phyloP scores from a whole-genome alignment of 2,888 invertebrate genomes.

The Melanophora roralis region DNA sequence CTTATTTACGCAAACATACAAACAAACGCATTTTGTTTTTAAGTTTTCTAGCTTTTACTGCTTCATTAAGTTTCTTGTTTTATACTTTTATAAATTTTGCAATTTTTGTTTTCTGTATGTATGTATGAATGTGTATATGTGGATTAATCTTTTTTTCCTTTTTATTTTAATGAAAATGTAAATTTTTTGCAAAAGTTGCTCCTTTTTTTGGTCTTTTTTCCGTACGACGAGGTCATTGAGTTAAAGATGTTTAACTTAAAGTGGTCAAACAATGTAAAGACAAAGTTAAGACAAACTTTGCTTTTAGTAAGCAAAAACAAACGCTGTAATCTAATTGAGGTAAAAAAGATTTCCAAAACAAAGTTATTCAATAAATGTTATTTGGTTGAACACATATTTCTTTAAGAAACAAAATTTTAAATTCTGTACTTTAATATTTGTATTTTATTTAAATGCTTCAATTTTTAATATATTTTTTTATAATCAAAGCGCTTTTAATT shows the following conservation, averaged over 20 bases:
- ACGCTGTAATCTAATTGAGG: neutral
- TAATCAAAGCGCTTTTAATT: too few species aligned
- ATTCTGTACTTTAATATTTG: too few species aligned
- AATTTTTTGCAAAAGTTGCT: slow-evolving; percentile 56
- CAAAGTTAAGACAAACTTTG: slow-evolving; percentile 17
- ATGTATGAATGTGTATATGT: neutral
- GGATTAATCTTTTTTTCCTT: neutral
- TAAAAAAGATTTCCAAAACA: neutral
- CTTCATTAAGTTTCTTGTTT: slow-evolving; percentile 55
- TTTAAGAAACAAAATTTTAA: neutral
- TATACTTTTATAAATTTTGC: slow-evolving; percentile 48
- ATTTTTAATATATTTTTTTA: too few species aligned
- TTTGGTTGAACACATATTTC: neutral
- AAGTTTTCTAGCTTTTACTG: slow-evolving; percentile 58
- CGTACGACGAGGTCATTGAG: slow-evolving; percentile 33
- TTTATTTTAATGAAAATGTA: slow-evolving; percentile 46
- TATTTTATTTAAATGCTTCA: too few species aligned
- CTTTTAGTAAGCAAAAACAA: neutral
- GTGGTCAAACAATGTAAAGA: slow-evolving; percentile 21
- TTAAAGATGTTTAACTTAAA: slow-evolving; percentile 39
- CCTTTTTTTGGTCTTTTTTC: slow-evolving; percentile 9
- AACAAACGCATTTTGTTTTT: slow-evolving; percentile 47
- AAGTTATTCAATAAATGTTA: neutral
- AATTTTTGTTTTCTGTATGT: slow-evolving; percentile 37
- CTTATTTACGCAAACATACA: slow-evolving; percentile 13